Conservation (phyloP, 2,113 vertebrate genomes). For the Triplophysa dalaica region DNA sequence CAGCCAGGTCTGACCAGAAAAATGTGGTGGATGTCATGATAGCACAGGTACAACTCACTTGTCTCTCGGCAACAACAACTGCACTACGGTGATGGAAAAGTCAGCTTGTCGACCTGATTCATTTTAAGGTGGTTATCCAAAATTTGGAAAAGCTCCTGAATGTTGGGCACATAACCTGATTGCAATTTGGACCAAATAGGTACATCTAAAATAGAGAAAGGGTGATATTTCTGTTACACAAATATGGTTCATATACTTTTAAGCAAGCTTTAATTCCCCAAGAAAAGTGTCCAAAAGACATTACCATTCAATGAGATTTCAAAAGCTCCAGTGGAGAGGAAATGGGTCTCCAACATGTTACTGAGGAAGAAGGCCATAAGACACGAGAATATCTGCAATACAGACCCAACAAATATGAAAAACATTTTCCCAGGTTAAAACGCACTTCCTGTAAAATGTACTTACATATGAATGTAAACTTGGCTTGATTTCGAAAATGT, state of each 20-base stretch:
- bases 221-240: not conserved
- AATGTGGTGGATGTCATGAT: not conserved
- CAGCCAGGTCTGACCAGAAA: not conserved
- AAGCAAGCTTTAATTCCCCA: not conserved
- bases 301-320: slow-evolving; percentile 74
- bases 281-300: not conserved
- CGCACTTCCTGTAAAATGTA: not conserved
- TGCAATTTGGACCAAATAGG: slow-evolving; percentile 78
- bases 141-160: slow-evolving; percentile 78
- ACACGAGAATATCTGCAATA: slow-evolving; percentile 76
- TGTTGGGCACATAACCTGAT: slow-evolving; percentile 76
- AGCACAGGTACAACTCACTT: slow-evolving; percentile 50
- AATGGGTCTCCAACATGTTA: slow-evolving; percentile 79
- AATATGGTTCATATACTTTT: not conserved
- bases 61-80: slow-evolving; percentile 41
- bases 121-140: slow-evolving; percentile 76
- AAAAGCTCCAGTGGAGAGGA: slow-evolving; percentile 77
- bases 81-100: slow-evolving; percentile 65
- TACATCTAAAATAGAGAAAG: slow-evolving; percentile 63
- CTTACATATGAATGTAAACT: no score
- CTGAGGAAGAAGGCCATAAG: slow-evolving; percentile 77
- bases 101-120: slow-evolving; percentile 68
- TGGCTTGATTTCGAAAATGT: no score
- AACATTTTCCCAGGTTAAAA: not conserved
- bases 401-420: not conserved